Percentiles rank a stretch among this genome's conserved stretches.
phyloP scores from a whole-genome alignment of 2,888 invertebrate genomes.

The Coenonympha glycerion region DNA sequence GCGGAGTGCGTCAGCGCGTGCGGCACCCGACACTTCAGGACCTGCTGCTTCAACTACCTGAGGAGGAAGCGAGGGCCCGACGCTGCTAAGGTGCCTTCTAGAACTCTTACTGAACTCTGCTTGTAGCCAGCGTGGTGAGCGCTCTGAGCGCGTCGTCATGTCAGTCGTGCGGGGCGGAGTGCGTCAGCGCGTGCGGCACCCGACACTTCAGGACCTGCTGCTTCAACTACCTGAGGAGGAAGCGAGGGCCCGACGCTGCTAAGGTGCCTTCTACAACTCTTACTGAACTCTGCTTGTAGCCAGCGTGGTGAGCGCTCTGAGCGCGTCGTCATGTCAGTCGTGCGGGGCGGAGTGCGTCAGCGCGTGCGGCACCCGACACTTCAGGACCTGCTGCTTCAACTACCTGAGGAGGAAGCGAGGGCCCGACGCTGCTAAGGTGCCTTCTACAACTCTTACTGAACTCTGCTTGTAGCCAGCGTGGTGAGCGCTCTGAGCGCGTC shows the following conservation, averaged over 20 bases:
- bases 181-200: no score
- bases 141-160: no score
- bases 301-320: constrained; percentile 67
- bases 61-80: constrained; percentile 74
- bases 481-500: constrained; percentile 72
- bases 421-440: constrained; percentile 44
- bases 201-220: no score
- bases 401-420: constrained; percentile 79
- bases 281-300: constrained; percentile 44
- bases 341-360: constrained; percentile 81
- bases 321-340: constrained; percentile 78
- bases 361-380: constrained; percentile 81
- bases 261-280: no score
- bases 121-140: no score
- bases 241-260: no score
- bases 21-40: constrained; percentile 81
- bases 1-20: constrained; percentile 80
- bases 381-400: constrained; percentile 83
- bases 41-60: constrained; percentile 84
- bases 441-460: not conserved
- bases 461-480: constrained; percentile 47
- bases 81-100: constrained; percentile 36
- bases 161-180: no score
- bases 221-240: no score
- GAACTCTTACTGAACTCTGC: no score